A percentile compares a stretch with the other conserved stretches of the same genome.
phyloP scores from a whole-genome alignment of 2,888 invertebrate species.

The Uropetala carovei region DNA sequence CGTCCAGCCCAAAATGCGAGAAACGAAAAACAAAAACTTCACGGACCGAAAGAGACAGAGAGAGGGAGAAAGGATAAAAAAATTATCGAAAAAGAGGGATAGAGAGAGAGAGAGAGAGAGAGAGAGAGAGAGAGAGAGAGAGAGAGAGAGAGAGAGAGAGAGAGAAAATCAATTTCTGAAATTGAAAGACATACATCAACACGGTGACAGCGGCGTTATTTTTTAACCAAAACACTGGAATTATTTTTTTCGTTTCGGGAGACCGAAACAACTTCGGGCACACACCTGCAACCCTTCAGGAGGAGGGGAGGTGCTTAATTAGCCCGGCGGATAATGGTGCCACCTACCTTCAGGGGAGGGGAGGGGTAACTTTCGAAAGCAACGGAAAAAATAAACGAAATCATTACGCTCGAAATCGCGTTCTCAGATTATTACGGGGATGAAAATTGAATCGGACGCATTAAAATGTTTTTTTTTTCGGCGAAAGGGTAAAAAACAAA shows the following conservation, averaged over 20 bases:
- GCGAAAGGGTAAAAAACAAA: neutral
- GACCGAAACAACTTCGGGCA: neutral
- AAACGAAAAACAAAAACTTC: neutral
- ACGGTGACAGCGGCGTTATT: slow-evolving; percentile 7
- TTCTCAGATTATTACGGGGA: neutral
- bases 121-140: neutral
- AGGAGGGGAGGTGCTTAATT: neutral
- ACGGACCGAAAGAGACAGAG: neutral
- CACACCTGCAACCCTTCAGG: slow-evolving; percentile 16
- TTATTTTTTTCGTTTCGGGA: neutral
- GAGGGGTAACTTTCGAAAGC: slow-evolving; percentile 26
- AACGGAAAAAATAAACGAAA: neutral
- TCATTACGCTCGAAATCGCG: neutral
- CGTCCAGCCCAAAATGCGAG: too few relatives aligned
- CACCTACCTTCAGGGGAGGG: neutral
- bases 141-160: neutral
- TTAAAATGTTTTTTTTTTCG: neutral
- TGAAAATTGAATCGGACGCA: neutral
- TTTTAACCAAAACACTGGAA: slow-evolving; percentile 1
- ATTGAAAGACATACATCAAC: slow-evolving; percentile 63
- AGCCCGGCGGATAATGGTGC: neutral
- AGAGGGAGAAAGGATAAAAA: neutral
- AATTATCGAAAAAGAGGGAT: neutral
- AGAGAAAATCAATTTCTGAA: slow-evolving; percentile 47
- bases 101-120: too few relatives aligned